Conservation (phyloP, 2,888 invertebrate genomes). For the Aricia artaxerxes region DNA sequence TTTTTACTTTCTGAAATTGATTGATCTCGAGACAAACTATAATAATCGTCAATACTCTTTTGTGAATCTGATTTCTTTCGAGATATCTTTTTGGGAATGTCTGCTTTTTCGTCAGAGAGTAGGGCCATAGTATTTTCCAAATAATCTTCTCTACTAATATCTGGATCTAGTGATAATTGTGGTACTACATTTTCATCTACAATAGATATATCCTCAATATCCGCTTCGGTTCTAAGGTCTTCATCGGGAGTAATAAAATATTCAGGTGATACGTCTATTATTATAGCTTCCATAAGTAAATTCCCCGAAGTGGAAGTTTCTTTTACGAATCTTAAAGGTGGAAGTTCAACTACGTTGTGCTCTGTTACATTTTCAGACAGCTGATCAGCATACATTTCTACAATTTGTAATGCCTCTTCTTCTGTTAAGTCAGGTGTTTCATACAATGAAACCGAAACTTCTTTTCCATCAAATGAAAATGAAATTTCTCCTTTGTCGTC, state of each 20-base stretch:
- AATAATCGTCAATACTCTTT: slow-evolving; percentile 82
- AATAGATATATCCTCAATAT: slow-evolving; percentile 91
- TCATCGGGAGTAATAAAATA: slow-evolving; percentile 90
- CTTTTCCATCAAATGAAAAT: slow-evolving; percentile 94
- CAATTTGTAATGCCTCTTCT: slow-evolving; percentile 94
- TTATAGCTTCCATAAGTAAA: slow-evolving; percentile 93
- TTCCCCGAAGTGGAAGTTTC: slow-evolving; percentile 94
- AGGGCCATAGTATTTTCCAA: slow-evolving; percentile 71
- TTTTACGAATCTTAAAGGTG: slow-evolving; percentile 92
- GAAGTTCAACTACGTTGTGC: slow-evolving; percentile 92
- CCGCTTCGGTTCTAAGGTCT: slow-evolving; percentile 91
- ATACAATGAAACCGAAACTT: slow-evolving; percentile 93
- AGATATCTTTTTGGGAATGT: slow-evolving; percentile 79
- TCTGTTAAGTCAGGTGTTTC: slow-evolving; percentile 96
- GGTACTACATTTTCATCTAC: slow-evolving; percentile 84
- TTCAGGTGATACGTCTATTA: slow-evolving; percentile 93
- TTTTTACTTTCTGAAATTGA: slow-evolving; percentile 82
- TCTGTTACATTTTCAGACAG: slow-evolving; percentile 92
- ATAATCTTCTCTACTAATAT: slow-evolving; percentile 78
- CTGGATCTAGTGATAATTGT: slow-evolving; percentile 74
- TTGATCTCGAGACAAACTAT: slow-evolving; percentile 82
- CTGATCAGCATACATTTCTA: slow-evolving; percentile 97
- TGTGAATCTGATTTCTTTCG: slow-evolving; percentile 84
- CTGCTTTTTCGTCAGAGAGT: slow-evolving; percentile 76
- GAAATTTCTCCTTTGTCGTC: slow-evolving; percentile 93